A percentile compares a stretch with the other conserved stretches of the same genome.
phyloP scores from a whole-genome alignment of 2,797 vertebrate species.

The Melanitta fusca region DNA sequence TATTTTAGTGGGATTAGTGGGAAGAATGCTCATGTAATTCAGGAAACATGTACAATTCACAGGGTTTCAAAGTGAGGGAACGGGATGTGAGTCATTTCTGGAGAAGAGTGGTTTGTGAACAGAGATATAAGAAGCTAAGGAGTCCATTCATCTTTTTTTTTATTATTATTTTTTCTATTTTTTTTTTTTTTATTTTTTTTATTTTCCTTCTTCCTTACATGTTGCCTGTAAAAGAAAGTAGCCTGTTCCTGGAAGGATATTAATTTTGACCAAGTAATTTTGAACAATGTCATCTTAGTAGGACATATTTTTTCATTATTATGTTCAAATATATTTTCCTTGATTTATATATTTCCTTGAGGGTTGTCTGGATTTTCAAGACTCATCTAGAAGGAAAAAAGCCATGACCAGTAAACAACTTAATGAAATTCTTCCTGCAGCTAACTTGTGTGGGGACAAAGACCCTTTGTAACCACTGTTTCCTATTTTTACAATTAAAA shows the following conservation, averaged over 20 bases:
- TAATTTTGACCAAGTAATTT: conserved; percentile 1
- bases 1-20: not conserved
- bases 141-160: not conserved
- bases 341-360: conserved; percentile 1
- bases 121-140: not conserved
- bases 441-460: not conserved
- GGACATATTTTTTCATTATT: not conserved
- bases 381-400: not conserved
- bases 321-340: not conserved
- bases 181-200: too few relatives aligned
- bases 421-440: conserved; percentile 1
- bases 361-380: not conserved
- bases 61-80: conserved; percentile 12
- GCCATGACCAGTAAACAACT: not conserved
- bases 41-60: not conserved
- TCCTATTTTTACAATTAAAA: not conserved
- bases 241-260: not conserved
- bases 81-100: not conserved
- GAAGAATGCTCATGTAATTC: not conserved
- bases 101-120: not conserved
- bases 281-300: not conserved
- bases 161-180: too few relatives aligned
- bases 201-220: not conserved
- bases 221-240: not conserved
- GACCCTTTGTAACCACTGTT: not conserved